A percentile compares a stretch with the other conserved stretches of the same genome.
These are phyloP conservation scores for Ischnura elegans DNA, from an alignment of 2,888 invertebrate species.

Conservation along the genomic window DNA sequence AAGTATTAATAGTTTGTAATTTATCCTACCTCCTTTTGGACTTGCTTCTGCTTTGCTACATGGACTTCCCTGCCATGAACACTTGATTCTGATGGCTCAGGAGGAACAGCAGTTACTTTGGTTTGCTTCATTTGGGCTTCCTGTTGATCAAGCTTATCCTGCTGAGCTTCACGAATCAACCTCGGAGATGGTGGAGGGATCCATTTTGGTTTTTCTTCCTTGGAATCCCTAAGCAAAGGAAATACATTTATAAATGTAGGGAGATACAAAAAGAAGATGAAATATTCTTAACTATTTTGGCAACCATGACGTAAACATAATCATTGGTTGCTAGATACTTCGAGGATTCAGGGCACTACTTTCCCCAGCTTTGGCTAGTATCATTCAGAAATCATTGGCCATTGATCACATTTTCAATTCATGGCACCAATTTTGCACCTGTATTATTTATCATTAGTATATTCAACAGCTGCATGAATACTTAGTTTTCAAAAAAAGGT, in stretches of 20 bases:
- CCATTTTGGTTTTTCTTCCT: constrained; percentile 80
- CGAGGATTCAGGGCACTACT: too few relatives aligned
- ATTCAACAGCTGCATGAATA: too few relatives aligned
- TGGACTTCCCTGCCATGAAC: constrained; percentile 94
- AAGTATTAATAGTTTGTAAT: neutral
- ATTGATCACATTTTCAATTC: too few relatives aligned
- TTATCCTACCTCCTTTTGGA: constrained; percentile 86
- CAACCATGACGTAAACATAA: too few relatives aligned
- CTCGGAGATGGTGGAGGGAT: constrained; percentile 73
- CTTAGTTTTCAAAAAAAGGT: too few relatives aligned
- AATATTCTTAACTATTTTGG: too few relatives aligned
- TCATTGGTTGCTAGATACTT: too few relatives aligned
- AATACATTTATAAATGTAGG: neutral
- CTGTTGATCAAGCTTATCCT: constrained; percentile 47
- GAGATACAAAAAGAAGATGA: neutral
- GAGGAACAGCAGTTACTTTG: constrained; percentile 76
- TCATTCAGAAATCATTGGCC: too few relatives aligned
- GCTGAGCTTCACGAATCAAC: constrained; percentile 66
- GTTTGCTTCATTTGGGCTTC: constrained; percentile 71
- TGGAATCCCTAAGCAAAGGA: constrained; percentile 75
- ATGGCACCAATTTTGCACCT: too few relatives aligned
- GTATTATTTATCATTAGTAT: too few relatives aligned
- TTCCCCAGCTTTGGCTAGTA: too few relatives aligned
- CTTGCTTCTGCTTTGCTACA: constrained; percentile 92
- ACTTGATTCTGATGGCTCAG: constrained; percentile 90